Conservation (phyloP, 2,888 invertebrate species). For the Teleiodes luculella region DNA sequence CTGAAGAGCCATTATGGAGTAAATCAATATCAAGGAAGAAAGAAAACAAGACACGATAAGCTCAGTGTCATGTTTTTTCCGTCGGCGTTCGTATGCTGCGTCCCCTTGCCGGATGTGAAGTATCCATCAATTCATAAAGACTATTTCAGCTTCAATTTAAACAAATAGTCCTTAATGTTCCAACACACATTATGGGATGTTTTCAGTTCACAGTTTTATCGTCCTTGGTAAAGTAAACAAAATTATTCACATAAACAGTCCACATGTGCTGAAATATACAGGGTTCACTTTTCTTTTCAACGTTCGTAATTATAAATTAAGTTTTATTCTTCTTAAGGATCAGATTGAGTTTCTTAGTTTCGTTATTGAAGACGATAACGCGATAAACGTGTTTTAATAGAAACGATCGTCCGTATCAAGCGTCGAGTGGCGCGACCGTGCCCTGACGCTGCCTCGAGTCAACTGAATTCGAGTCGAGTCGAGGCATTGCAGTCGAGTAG, state of each 20-base stretch:
- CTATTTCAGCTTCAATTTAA: slow-evolving; percentile 55
- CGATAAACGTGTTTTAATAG: slow-evolving; percentile 68
- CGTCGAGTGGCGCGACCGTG: slow-evolving; percentile 71
- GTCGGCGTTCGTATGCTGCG: slow-evolving; percentile 67
- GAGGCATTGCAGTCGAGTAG: slow-evolving; percentile 69
- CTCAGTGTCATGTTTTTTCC: slow-evolving; percentile 78
- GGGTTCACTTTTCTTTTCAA: slow-evolving; percentile 14
- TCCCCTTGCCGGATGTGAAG: slow-evolving; percentile 71
- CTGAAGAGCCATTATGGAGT: slow-evolving; percentile 63
- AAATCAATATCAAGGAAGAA: slow-evolving; percentile 74
- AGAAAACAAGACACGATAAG: slow-evolving; percentile 69
- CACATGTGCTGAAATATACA: slow-evolving; percentile 38
- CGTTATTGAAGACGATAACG: slow-evolving; percentile 46
- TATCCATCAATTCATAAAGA: slow-evolving; percentile 74
- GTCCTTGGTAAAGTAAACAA: slow-evolving; percentile 38
- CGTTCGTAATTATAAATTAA: slow-evolving; percentile 8
- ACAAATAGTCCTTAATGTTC: slow-evolving; percentile 53
- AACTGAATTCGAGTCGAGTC: slow-evolving; percentile 62
- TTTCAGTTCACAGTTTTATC: slow-evolving; percentile 40
- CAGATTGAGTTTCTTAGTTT: slow-evolving; percentile 37
- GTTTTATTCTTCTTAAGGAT: slow-evolving; percentile 12
- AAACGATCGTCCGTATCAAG: slow-evolving; percentile 60
- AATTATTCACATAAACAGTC: slow-evolving; percentile 48
- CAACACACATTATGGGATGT: slow-evolving; percentile 47
- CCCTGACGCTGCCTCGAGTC: slow-evolving; percentile 69